phyloP scores from a whole-genome alignment of 2,113 vertebrate genomes.

The Phylloscopus trochiloides region DNA sequence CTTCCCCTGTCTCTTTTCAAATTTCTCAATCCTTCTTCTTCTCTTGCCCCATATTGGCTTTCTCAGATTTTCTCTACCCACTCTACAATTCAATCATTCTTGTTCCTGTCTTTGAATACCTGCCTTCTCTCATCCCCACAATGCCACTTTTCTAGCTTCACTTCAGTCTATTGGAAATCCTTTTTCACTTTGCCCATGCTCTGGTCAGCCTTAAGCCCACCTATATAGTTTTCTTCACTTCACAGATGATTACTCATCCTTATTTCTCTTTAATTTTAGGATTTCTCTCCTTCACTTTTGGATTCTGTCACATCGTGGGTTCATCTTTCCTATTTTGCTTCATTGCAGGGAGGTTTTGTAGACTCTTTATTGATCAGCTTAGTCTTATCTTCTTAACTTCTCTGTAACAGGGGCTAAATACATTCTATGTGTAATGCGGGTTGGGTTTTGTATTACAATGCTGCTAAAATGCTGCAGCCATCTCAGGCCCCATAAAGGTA shows the following conservation, averaged over 20 bases:
- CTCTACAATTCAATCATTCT: background rate
- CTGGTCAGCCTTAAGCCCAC: background rate
- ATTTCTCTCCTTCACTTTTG: background rate
- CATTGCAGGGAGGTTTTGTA: background rate
- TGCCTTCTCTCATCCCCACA: background rate
- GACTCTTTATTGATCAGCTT: background rate
- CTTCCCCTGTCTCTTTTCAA: background rate
- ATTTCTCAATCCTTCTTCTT: background rate
- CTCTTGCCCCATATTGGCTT: background rate
- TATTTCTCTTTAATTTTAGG: background rate
- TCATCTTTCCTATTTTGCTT: background rate
- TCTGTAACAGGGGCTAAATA: background rate
- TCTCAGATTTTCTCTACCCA: background rate
- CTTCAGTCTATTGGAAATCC: background rate
- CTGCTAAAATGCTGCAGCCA: background rate
- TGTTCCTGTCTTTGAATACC: background rate
- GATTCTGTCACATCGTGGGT: background rate
- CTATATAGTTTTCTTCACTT: background rate
- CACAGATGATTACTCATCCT: background rate
- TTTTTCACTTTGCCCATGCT: background rate
- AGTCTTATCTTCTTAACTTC: background rate
- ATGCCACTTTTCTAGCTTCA: background rate
- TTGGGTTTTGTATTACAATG: background rate
- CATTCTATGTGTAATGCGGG: background rate
- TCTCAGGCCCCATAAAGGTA: background rate